Conservation (phyloP, 1,140 invertebrate genomes). For the Epicauta chinensis region DNA sequence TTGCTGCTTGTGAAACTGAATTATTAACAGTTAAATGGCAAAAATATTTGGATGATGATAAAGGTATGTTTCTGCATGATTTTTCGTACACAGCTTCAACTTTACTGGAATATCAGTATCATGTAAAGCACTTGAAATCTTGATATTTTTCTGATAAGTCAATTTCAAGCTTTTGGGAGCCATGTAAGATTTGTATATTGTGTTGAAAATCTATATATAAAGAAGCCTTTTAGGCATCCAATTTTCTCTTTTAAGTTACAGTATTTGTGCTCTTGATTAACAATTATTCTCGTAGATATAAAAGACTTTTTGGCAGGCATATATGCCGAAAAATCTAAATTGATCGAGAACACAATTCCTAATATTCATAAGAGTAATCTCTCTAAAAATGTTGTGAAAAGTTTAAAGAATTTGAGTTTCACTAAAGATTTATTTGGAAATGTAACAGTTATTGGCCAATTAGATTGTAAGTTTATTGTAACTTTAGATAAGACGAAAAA, state of each 20-base stretch:
- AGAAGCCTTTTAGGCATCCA: no score
- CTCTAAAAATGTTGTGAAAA: constrained; percentile 11
- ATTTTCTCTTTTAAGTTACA: no score
- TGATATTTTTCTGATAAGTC: no score
- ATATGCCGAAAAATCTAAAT: constrained; percentile 31
- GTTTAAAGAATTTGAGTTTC: constrained; percentile 25
- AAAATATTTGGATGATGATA: constrained; percentile 26
- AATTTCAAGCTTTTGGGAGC: no score
- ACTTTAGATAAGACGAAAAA: constrained; percentile 37
- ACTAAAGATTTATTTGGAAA: constrained; percentile 30
- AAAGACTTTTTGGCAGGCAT: constrained; percentile 35
- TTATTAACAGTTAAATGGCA: constrained; percentile 39
- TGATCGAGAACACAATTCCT: constrained; percentile 26
- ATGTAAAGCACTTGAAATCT: no score
- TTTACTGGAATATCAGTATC: no score
- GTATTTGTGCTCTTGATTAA: no score
- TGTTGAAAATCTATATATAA: no score
- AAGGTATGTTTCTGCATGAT: constrained; percentile 24
- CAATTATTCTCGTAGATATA: no score
- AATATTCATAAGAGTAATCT: constrained; percentile 6
- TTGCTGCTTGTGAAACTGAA: constrained; percentile 35
- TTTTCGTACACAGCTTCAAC: neutral
- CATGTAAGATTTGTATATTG: no score
- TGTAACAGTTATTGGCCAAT: constrained; percentile 54
- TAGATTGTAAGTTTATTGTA: constrained; percentile 65